These are phyloP conservation scores for Octodon degus DNA, from an alignment of 2,113 vertebrate species.

Conservation along the genomic window DNA sequence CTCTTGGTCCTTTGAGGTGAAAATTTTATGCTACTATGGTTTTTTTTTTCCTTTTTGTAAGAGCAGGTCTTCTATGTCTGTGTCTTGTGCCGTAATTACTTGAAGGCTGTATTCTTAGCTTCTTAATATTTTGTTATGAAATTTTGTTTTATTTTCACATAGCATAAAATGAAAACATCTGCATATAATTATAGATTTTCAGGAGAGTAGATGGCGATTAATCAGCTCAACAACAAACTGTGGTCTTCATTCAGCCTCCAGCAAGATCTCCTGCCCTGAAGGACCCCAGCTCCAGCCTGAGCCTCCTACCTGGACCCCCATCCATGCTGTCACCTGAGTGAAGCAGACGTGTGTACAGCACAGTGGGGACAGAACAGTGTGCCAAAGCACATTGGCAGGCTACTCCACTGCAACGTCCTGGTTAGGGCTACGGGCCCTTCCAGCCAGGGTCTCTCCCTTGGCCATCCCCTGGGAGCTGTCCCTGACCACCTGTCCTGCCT, in stretches of 20 bases:
- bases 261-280: not conserved
- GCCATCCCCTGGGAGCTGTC: not conserved
- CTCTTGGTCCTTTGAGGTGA: not conserved
- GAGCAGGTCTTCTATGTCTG: not conserved
- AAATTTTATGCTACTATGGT: not conserved
- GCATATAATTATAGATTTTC: not conserved
- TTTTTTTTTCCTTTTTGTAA: not conserved
- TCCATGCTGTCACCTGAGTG: not conserved
- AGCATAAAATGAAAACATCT: not conserved
- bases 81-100: not conserved
- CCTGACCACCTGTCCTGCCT: not conserved
- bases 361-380: not conserved
- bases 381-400: not conserved
- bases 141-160: not conserved
- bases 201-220: not conserved
- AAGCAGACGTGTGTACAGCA: not conserved
- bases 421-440: fast-evolving
- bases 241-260: not conserved
- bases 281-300: not conserved
- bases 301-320: not conserved
- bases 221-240: not conserved
- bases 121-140: not conserved
- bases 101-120: not conserved
- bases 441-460: not conserved
- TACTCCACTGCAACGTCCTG: not conserved